Base-by-base conservation (phyloP, 2,888 invertebrate species). In the Brachypterus glaber region DNA sequence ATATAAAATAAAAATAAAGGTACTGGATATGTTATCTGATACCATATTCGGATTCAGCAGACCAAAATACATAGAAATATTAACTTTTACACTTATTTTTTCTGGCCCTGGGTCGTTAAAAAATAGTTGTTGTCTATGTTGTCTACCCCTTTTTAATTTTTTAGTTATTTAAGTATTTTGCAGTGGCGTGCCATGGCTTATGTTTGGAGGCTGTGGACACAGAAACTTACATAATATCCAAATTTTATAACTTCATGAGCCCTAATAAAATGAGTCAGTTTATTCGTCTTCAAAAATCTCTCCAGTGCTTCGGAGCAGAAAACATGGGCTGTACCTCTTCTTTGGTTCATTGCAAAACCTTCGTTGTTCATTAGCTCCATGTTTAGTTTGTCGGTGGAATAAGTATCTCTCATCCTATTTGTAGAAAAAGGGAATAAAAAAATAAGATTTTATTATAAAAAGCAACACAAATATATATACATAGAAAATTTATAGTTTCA, bases 201-300 rank as follows among this genome's bases (percentile, higher is more conserved):
- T 18, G 17, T 4, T 26, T 2, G 17, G 2, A 4, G 5, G 17
- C 16, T 11, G 21, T n/a, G n/a, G n/a, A n/a, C n/a, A n/a, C n/a
- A 13, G 15, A 9, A 18, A 32, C 46, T 51, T 52, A 81, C 81
- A 71, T 78, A 76, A 58, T 82, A 82, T 2, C 84, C 84, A 42
- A 70, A 70, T 55, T 76, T 75, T 35, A 79, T 78, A 42, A 82
- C 71, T 63, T 85, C 82, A 54, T 85, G 84, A 14, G 84, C 85
- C 32, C 84, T 62, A 35, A 85, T 71, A 3, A 85, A 76, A 58
- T 82, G 80, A 2, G 80, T 74, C 24, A 82, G 69, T 32, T 71
- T 71, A 63, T 84, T 82, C 42, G 70, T 66, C 26, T 66, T 60
- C 35, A 85, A 67, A 66, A 85, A 85, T 14, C 71, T 61, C 44